Conservation (phyloP, 1,140 invertebrate species). For the Aplysia californica region DNA sequence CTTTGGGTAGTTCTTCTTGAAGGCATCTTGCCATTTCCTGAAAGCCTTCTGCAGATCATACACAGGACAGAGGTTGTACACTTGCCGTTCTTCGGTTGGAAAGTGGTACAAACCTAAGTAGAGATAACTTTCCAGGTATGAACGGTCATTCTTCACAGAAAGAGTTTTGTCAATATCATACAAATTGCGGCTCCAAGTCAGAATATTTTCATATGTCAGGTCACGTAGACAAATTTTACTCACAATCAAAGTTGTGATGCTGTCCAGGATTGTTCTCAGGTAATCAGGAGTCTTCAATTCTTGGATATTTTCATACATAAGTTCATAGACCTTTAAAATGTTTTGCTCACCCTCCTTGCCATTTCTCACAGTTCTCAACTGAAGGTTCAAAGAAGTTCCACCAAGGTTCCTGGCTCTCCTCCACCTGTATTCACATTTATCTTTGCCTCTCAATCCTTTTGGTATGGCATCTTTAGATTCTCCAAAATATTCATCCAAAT, state of each 20-base stretch:
- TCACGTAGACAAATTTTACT: background rate
- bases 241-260: background rate
- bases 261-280: background rate
- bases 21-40: background rate
- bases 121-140: conserved; percentile 3
- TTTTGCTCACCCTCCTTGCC: background rate
- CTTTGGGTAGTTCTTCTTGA: conserved; percentile 15
- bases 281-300: background rate
- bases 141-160: background rate
- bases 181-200: background rate
- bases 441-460: background rate
- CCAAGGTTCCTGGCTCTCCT: conserved; percentile 22
- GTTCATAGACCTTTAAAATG: background rate
- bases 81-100: conserved; percentile 3
- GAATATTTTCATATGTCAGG: background rate
- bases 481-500: conserved; percentile 36
- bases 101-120: conserved; percentile 17
- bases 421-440: conserved; percentile 28
- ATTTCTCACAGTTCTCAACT: background rate
- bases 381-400: conserved; percentile 20
- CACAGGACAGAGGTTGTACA: background rate
- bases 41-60: background rate
- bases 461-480: conserved; percentile 25
- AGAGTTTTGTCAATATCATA: no score
- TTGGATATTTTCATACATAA: background rate